Conservation (phyloP, 2,797 vertebrate species). For the Emydoidea blandingii region DNA sequence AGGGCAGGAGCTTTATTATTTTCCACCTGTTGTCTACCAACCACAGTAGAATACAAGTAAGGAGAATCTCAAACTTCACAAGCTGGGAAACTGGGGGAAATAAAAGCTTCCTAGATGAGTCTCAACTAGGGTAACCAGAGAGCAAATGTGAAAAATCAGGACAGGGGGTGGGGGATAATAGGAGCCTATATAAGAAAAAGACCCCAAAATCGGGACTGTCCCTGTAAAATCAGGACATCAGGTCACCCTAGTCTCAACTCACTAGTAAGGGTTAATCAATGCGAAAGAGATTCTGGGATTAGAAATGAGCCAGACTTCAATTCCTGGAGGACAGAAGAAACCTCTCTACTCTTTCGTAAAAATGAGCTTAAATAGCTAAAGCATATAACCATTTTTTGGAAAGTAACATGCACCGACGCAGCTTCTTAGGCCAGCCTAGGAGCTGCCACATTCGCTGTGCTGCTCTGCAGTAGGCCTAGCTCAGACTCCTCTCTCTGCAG, state of each 20-base stretch:
- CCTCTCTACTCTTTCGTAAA: conserved; percentile 39
- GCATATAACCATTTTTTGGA: conserved; percentile 1
- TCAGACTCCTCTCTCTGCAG: background rate
- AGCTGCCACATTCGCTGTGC: background rate
- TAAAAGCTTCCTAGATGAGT: background rate
- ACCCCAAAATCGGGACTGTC: too few species aligned
- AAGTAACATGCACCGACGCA: background rate
- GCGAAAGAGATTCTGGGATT: background rate
- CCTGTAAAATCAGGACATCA: too few species aligned
- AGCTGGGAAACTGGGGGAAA: background rate
- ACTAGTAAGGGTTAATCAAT: conserved; percentile 28
- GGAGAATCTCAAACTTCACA: conserved; percentile 27
- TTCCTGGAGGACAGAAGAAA: conserved; percentile 15
- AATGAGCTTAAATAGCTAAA: background rate
- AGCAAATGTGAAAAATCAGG: too few species aligned
- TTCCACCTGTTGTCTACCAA: conserved; percentile 30
- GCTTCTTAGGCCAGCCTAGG: background rate
- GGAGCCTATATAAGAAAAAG: too few species aligned
- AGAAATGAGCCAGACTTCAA: conserved; percentile 30
- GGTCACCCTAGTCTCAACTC: background rate
- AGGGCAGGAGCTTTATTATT: conserved; percentile 49
- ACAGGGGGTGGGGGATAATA: too few species aligned
- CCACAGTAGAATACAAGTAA: conserved; percentile 9
- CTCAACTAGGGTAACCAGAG: background rate
- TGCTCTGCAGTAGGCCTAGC: background rate